Base-by-base conservation (phyloP, 2,113 vertebrate genomes). In the Lonchura striata region DNA sequence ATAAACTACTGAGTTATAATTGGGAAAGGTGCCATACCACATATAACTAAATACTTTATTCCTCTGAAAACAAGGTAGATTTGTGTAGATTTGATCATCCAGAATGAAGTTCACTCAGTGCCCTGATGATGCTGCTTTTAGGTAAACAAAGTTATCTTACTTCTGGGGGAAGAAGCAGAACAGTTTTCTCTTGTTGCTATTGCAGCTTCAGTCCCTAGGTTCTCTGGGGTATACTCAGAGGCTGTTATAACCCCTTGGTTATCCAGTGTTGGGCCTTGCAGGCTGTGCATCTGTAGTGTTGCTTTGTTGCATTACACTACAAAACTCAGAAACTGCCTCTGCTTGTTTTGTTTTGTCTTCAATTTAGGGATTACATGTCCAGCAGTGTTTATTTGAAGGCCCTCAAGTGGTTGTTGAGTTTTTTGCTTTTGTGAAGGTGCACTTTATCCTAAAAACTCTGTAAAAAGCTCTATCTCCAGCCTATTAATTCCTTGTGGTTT, bases 31-130 rank as follows among this genome's bases (percentile, higher is more conserved):
- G 54, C 84, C 63, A 70, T 6, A 4, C 35, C 50, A 66, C 42
- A 70, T 52, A 54, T 66, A 16, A 53, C 61, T 76, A 37, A 89
- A 72, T 64, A 17, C 61, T 81, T 91, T 64, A 11, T 91, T 79
- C 76, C 22, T 68, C 63, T 74, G 70, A 85, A 91, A 95, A 87
- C 35, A 87, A 93, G 79, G 42, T 77, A 74, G 57, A 63, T 94
- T 53, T 31, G 30, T 65, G 46, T 82, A 72, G 49, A 54, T 91
- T 64, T 80, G 70, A n/a, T 90, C 28, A 86, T 86, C n/a, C 35
- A 35, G 33, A 83, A 68, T 53, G 44, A 86, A 60, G 27, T 63
- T 88, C 31, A 41, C 27, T 94, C 39, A 31, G 63, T 81, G 88
- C 16, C 39, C 50, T 70, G 37, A 74, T 66, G 82, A 53, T 92